A percentile compares a stretch with the other conserved stretches of the same genome.
Evolutionary conservation across 2,797 vertebrate species (phyloP).

Genomic region (Sebastes oblongus): DNA sequence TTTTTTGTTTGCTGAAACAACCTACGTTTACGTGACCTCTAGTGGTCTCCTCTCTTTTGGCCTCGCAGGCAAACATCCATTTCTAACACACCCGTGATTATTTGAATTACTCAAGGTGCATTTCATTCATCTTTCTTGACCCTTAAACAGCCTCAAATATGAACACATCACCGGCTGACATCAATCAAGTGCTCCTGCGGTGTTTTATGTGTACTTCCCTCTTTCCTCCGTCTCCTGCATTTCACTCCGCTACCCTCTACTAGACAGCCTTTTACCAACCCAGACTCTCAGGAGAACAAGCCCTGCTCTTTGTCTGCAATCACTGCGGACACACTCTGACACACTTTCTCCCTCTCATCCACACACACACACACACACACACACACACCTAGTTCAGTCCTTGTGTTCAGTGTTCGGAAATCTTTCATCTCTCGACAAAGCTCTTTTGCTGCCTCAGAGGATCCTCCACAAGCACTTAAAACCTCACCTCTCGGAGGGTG

Average conservation of each 20-base stretch:
- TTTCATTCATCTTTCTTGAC: conserved; percentile 39
- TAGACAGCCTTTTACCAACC: conserved; percentile 40
- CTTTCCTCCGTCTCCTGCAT: conserved; percentile 13
- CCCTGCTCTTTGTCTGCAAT: conserved; percentile 52
- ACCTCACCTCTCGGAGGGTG: conserved; percentile 40
- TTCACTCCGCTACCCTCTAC: conserved; percentile 14
- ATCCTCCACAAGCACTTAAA: conserved; percentile 43
- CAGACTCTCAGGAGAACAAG: conserved; percentile 61
- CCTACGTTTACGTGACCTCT: not conserved
- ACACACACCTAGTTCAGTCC: conserved; percentile 7
- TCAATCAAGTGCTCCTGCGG: conserved; percentile 19
- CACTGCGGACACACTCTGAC: conserved; percentile 43
- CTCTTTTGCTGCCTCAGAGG: conserved; percentile 39
- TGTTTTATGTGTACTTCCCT: conserved; percentile 14
- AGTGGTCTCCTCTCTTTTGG: not conserved
- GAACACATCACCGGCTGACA: conserved; percentile 28
- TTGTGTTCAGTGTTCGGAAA: conserved; percentile 38
- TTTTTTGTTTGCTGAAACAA: conserved; percentile 10
- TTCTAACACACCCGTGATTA: not conserved
- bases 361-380: not conserved
- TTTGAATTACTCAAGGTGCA: conserved; percentile 20
- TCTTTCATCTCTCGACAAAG: conserved; percentile 52
- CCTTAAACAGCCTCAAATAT: conserved; percentile 22
- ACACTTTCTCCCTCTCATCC: not conserved
- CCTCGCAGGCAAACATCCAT: not conserved